phyloP scores from a whole-genome alignment of 1,140 invertebrate genomes.

The Hypsibius dujardini region DNA sequence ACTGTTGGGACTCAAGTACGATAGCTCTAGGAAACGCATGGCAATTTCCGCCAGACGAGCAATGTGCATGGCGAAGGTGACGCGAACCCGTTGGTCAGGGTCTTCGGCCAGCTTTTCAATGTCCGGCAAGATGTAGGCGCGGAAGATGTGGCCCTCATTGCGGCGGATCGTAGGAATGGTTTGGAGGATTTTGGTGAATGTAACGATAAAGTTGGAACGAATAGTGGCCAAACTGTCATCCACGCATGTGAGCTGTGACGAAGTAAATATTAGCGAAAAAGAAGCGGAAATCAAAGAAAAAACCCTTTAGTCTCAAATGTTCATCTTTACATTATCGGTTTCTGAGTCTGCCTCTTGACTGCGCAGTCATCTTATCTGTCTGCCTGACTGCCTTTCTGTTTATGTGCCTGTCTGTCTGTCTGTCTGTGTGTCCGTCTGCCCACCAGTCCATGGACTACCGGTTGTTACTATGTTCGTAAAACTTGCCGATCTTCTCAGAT shows the following conservation, averaged over 20 bases:
- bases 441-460: too few species aligned
- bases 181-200: not conserved
- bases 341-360: too few species aligned
- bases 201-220: not conserved
- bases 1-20: not conserved
- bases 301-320: too few species aligned
- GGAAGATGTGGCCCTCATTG: constrained; percentile 80
- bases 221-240: not conserved
- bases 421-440: too few species aligned
- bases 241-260: not conserved
- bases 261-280: constrained; percentile 19
- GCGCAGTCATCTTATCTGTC: too few species aligned
- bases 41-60: constrained; percentile 67
- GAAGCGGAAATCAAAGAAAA: too few species aligned
- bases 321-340: too few species aligned
- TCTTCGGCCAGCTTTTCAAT: constrained; percentile 36
- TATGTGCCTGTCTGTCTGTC: too few species aligned
- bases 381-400: too few species aligned
- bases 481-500: too few species aligned
- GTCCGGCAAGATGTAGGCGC: constrained; percentile 79
- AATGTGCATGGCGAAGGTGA: constrained; percentile 74
- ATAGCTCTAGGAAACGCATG: constrained; percentile 32
- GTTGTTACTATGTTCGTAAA: too few species aligned
- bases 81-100: constrained; percentile 42
- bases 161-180: constrained; percentile 23